Evolutionary conservation across 2,113 vertebrate species (phyloP).

Genomic region (Takifugu flavidus): DNA sequence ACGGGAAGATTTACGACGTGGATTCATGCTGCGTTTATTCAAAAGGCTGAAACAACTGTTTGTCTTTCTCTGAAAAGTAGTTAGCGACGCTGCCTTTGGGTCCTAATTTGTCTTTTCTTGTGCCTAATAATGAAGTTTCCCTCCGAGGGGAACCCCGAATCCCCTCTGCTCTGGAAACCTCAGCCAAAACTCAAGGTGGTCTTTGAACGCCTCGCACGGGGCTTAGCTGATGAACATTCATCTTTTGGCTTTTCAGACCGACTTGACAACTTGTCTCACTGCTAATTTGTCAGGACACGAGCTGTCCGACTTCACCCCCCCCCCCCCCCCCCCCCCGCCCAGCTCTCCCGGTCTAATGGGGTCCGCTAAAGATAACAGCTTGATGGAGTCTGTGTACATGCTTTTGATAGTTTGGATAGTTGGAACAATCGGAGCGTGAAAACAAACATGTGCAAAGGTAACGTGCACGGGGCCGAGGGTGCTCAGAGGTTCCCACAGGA

Average conservation of each 20-base stretch:
- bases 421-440: slow-evolving; percentile 54
- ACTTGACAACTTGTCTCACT: slow-evolving; percentile 53
- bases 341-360: slow-evolving; percentile 59
- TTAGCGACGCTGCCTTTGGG: neutral
- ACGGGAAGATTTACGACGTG: slow-evolving; percentile 23
- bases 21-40: slow-evolving; percentile 15
- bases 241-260: slow-evolving; percentile 58
- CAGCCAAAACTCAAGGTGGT: slow-evolving; percentile 40
- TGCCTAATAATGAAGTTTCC: slow-evolving; percentile 41
- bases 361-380: slow-evolving; percentile 69
- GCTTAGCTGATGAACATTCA: slow-evolving; percentile 51
- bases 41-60: slow-evolving; percentile 21
- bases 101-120: slow-evolving; percentile 42
- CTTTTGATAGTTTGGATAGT: slow-evolving; percentile 55
- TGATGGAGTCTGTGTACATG: slow-evolving; percentile 56
- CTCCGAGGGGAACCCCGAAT: slow-evolving; percentile 16
- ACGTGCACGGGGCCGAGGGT: slow-evolving; percentile 1
- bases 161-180: slow-evolving; percentile 44
- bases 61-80: slow-evolving; percentile 31
- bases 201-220: slow-evolving; percentile 31
- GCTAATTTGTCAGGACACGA: slow-evolving; percentile 61
- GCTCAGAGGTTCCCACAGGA: neutral
- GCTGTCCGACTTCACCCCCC: slow-evolving; percentile 32
- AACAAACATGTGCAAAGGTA: slow-evolving; percentile 36
- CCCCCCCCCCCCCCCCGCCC: slow-evolving; percentile 18